A percentile compares a stretch with the other conserved stretches of the same genome.
Evolutionary conservation across 2,888 invertebrate species (phyloP).

Genomic region (Eristalis intricaria): DNA sequence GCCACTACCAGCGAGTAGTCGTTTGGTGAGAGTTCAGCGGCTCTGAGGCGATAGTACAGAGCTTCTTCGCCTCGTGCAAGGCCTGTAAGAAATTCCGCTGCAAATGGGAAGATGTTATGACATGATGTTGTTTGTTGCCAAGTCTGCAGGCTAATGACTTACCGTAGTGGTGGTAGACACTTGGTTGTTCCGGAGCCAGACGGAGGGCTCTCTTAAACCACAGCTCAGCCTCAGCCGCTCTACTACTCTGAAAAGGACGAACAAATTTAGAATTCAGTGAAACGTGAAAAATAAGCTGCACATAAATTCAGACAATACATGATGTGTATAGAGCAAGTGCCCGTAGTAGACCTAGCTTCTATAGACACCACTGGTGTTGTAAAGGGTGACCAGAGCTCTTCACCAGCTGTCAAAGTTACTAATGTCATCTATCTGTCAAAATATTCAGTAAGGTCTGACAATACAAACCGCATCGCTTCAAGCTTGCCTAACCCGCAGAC

Average conservation of each 20-base stretch:
- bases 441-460: too few species aligned
- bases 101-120: constrained; percentile 68
- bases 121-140: neutral
- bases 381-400: too few species aligned
- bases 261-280: neutral
- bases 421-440: too few species aligned
- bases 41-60: constrained; percentile 89
- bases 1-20: constrained; percentile 93
- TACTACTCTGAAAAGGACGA: constrained; percentile 85
- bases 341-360: too few species aligned
- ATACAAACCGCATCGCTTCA: too few species aligned
- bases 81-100: constrained; percentile 94
- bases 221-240: constrained; percentile 91
- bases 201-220: constrained; percentile 93
- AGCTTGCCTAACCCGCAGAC: too few species aligned
- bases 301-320: too few species aligned
- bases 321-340: too few species aligned
- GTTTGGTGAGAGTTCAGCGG: constrained; percentile 89
- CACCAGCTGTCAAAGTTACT: too few species aligned
- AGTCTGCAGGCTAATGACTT: constrained; percentile 77
- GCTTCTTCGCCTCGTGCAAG: constrained; percentile 91
- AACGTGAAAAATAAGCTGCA: too few species aligned
- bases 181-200: constrained; percentile 91
- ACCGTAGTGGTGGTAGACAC: constrained; percentile 95
- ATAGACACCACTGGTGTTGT: too few species aligned